phyloP scores from a whole-genome alignment of 2,797 vertebrate genomes.

The Schizothorax lantsangensis region DNA sequence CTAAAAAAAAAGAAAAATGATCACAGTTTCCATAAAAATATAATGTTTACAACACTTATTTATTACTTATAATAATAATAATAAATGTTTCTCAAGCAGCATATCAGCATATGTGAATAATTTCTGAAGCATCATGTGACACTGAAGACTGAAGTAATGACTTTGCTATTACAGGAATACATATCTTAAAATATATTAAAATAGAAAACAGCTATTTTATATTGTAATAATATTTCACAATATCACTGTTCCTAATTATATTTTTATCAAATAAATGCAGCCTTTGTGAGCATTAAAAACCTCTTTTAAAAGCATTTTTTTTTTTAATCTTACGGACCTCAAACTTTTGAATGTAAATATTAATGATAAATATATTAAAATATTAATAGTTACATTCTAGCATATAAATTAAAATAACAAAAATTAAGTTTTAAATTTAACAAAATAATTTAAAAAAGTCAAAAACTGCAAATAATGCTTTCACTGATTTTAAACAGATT shows the following conservation, averaged over 20 bases:
- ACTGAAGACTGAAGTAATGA: background rate
- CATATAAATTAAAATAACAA: background rate
- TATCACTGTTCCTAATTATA: background rate
- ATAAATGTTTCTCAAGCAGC: too few species aligned
- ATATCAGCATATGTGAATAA: too few species aligned
- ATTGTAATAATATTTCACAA: background rate
- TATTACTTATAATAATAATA: too few species aligned
- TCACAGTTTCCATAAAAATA: too few species aligned
- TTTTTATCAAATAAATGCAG: background rate
- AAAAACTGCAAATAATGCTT: background rate
- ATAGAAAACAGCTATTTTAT: background rate
- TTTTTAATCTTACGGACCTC: background rate
- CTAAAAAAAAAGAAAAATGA: too few species aligned
- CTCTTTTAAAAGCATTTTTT: background rate
- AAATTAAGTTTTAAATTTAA: background rate
- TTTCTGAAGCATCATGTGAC: too few species aligned
- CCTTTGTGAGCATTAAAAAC: background rate
- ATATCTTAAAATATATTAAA: background rate
- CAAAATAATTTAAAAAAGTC: too few species aligned
- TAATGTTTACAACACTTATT: too few species aligned
- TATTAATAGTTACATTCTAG: background rate
- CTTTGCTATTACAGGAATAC: background rate
- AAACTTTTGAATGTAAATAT: background rate
- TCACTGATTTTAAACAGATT: background rate
- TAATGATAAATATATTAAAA: background rate